phyloP scores from a whole-genome alignment of 2,888 invertebrate genomes.

The Drosophila suboccidentalis region DNA sequence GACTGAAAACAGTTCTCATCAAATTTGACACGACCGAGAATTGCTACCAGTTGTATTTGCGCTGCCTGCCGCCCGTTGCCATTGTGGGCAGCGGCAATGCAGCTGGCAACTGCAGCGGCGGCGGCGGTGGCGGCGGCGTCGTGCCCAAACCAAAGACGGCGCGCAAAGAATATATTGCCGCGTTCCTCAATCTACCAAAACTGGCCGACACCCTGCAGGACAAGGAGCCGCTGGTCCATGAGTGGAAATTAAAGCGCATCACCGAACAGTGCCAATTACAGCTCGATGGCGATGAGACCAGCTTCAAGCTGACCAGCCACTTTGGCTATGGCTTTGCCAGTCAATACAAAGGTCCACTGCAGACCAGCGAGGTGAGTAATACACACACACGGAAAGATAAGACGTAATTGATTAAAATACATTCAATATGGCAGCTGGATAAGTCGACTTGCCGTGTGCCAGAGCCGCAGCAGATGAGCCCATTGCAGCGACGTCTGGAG shows the following conservation, averaged over 20 bases:
- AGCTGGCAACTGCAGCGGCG: conserved; percentile 33
- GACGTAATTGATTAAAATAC: neutral
- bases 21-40: conserved; percentile 69
- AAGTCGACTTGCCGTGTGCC: conserved; percentile 71
- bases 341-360: conserved; percentile 65
- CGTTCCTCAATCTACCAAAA: conserved; percentile 55
- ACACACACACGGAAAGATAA: neutral
- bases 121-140: conserved; percentile 50
- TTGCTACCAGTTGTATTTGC: conserved; percentile 74
- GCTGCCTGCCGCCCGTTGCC: conserved; percentile 71
- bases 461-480: conserved; percentile 76
- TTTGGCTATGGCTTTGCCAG: conserved; percentile 82
- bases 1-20: conserved; percentile 78
- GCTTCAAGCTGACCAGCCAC: conserved; percentile 65
- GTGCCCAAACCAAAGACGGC: conserved; percentile 64
- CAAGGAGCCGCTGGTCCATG: conserved; percentile 45
- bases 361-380: conserved; percentile 57
- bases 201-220: conserved; percentile 43
- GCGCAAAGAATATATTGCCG: conserved; percentile 67
- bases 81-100: conserved; percentile 30
- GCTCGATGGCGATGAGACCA: conserved; percentile 69
- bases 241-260: conserved; percentile 80
- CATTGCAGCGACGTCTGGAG: conserved; percentile 77
- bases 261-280: conserved; percentile 83
- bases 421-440: conserved; percentile 49